Conservation (phyloP, 1,140 invertebrate genomes). For the Drosophila novamexicana region DNA sequence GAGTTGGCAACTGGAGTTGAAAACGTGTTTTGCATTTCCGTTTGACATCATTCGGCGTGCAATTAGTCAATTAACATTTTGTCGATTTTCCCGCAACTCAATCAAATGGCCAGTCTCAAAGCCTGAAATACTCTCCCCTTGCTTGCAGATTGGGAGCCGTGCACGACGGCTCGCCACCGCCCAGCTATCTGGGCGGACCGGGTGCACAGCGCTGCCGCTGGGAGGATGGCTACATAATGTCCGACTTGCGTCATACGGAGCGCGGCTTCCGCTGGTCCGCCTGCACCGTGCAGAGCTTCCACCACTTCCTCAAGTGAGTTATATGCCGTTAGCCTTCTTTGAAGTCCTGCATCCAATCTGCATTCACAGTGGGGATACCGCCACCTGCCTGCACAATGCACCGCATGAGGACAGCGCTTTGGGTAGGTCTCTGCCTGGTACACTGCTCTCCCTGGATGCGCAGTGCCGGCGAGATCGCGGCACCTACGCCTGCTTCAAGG, state of each 20-base stretch:
- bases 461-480: slow-evolving; percentile 97
- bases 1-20: slow-evolving; percentile 43
- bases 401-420: slow-evolving; percentile 96
- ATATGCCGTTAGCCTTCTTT: neutral
- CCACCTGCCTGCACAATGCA: slow-evolving; percentile 96
- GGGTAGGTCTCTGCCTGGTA: slow-evolving; percentile 94
- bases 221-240: slow-evolving; percentile 99
- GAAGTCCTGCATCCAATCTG: slow-evolving; percentile 22
- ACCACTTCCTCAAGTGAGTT: slow-evolving; percentile 96
- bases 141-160: slow-evolving; percentile 93
- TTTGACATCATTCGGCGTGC: slow-evolving; percentile 72
- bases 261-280: slow-evolving; percentile 97
- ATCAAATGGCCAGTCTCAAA: slow-evolving; percentile 26
- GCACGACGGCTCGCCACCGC: slow-evolving; percentile 97
- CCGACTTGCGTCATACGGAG: slow-evolving; percentile 96
- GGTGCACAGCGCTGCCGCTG: slow-evolving; percentile 97
- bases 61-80: slow-evolving; percentile 78
- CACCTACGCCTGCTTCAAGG: slow-evolving; percentile 93
- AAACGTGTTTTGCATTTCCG: slow-evolving; percentile 73
- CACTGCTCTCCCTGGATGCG: slow-evolving; percentile 94
- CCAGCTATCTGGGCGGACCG: slow-evolving; percentile 96
- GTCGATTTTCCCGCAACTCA: slow-evolving; percentile 31
- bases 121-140: neutral
- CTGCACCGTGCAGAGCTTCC: slow-evolving; percentile 96
- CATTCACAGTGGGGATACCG: slow-evolving; percentile 93